Evolutionary conservation across 2,888 invertebrate species (phyloP), one percentile per base, ranked within the genome.

Genomic region (Hypolimnas misippus): DNA sequence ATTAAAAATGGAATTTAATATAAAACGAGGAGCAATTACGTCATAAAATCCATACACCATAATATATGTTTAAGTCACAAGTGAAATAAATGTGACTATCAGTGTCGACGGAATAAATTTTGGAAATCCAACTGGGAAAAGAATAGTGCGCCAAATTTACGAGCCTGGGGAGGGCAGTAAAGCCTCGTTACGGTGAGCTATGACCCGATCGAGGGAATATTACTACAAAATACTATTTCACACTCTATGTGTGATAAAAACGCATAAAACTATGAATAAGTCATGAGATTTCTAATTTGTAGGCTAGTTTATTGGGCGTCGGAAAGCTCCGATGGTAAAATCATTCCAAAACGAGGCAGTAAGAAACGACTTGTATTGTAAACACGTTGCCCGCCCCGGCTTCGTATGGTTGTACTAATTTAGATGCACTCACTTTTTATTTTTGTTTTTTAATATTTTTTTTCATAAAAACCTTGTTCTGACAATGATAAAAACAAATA

Each of bases 91-190:
- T 73, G 77, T 73, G 72, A 71, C 71, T 72, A 74, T 74, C 78
- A 76, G 69, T 71, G 74, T 76, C 75, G 77, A 77, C 74, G 77
- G 83, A 84, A 89, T 89, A 89, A 84, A 87, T 89, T 87, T 83
- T 75, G 78, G 77, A 80, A 82, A 86, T 82, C 82, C 86, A 86
- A 85, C 84, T 77, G 84, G 82, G 81, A 77, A 86, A 89, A 87
- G 89, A 88, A 90, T 89, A 86, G 89, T 85, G 84, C 75, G 82
- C 75, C 81, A 81, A 85, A 91, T 89, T 90, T 90, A 90, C 84
- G 84, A 84, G 81, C 79, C 81, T 72, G 73, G 73, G 78, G 86
- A 84, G 89, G 79, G 78, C 84, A 78, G 85, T 89, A 89, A 89
- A 87, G 81, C 78, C 87, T 90, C 87, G 88, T 90, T 91, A 89